Percentiles rank a stretch among this genome's conserved stretches.
phyloP scores from a whole-genome alignment of 37 sponge, comb jelly and placozoan species.

The Dysidea cf. avara region DNA sequence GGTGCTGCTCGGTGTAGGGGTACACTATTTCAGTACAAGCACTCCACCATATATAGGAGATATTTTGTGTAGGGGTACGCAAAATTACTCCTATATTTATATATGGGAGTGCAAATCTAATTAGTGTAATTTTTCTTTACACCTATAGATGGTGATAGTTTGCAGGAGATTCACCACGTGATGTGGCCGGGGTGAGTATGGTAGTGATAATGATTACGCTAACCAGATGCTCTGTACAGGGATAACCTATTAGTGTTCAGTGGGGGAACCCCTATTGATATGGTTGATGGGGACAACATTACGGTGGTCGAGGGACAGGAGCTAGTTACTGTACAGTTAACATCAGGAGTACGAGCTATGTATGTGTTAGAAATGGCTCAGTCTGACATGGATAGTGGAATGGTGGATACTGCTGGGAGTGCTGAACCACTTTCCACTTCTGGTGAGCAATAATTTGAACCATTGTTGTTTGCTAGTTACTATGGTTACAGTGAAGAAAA shows the following conservation, averaged over 20 bases:
- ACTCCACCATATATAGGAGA: no score
- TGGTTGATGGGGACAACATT: conserved; percentile 60
- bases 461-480: not conserved
- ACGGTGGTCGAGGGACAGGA: conserved; percentile 48
- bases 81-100: no score
- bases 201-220: no score
- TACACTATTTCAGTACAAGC: no score
- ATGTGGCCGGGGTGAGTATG: conserved; percentile 65
- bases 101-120: no score
- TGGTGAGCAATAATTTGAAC: not conserved
- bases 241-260: conserved; percentile 64
- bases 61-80: no score
- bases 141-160: conserved; percentile 17
- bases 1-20: no score
- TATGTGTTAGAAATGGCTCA: conserved; percentile 60
- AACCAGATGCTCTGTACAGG: conserved; percentile 4
- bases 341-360: conserved; percentile 66
- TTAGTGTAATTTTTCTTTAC: not conserved
- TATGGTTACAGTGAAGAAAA: conserved; percentile 16
- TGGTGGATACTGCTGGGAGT: conserved; percentile 44
- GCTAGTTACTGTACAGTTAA: conserved; percentile 51
- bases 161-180: conserved; percentile 33
- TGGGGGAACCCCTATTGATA: conserved; percentile 62
- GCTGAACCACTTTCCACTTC: not conserved
- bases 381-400: conserved; percentile 77